These are phyloP conservation scores for Papilio elwesi DNA, from an alignment of 2,888 invertebrate genomes.

Conservation along the genomic window DNA sequence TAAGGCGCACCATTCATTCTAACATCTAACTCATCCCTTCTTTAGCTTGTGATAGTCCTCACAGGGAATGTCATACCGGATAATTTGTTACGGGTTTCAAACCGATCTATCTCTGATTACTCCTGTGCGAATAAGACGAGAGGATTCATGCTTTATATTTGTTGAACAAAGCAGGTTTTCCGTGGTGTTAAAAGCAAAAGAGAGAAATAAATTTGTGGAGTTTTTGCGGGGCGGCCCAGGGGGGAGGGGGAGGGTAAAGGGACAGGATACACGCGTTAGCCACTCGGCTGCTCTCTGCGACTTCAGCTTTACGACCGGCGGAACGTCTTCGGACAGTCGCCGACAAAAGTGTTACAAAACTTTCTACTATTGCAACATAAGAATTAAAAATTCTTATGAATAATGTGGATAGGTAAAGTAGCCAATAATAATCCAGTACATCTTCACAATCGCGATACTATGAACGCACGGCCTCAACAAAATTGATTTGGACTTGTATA, in stretches of 20 bases:
- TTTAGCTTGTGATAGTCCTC: neutral
- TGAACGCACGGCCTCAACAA: constrained; percentile 13
- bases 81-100: neutral
- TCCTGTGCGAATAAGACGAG: neutral
- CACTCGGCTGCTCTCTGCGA: constrained; percentile 44
- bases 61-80: neutral
- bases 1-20: neutral
- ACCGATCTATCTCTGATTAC: too few species aligned
- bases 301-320: constrained; percentile 50
- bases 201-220: constrained; percentile 5
- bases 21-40: neutral
- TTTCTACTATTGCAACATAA: too few species aligned
- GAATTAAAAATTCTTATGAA: too few species aligned
- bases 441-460: too few species aligned
- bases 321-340: constrained; percentile 42
- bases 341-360: constrained; percentile 34
- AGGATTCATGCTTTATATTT: constrained; percentile 3
- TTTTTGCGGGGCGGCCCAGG: neutral
- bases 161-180: neutral
- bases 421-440: too few species aligned
- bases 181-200: constrained; percentile 19
- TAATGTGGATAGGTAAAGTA: too few species aligned
- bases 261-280: constrained; percentile 43
- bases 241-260: neutral
- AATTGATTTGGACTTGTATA: neutral